Conservation (phyloP, 2,888 invertebrate genomes). For the Eupithecia abbreviata region DNA sequence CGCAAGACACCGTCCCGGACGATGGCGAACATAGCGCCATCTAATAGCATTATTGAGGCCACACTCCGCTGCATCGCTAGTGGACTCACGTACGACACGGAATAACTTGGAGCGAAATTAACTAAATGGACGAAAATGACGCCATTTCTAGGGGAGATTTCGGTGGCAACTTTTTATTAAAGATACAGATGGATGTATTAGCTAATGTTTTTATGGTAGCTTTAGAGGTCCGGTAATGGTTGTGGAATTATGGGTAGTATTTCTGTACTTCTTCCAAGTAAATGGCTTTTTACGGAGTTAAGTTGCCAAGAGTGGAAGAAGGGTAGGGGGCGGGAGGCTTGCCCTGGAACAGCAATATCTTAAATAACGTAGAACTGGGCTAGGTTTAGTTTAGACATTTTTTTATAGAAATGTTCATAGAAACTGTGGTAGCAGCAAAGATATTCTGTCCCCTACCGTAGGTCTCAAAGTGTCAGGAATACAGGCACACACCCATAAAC, state of each 20-base stretch:
- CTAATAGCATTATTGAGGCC: constrained; percentile 76
- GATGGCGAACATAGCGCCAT: constrained; percentile 64
- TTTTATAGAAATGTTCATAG: not conserved
- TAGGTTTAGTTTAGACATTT: not conserved
- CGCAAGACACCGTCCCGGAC: constrained; percentile 47
- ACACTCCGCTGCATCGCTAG: constrained; percentile 37
- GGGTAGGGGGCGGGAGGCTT: not conserved
- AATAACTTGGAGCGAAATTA: constrained; percentile 27
- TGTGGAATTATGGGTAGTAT: not conserved
- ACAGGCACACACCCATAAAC: not conserved
- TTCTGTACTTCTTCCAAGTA: not conserved
- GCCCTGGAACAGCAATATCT: not conserved
- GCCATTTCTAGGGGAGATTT: constrained; percentile 2
- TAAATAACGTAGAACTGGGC: not conserved
- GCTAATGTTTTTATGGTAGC: not conserved
- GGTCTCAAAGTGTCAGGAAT: not conserved
- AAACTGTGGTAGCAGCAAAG: not conserved
- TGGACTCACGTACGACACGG: constrained; percentile 37
- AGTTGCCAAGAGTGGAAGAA: not conserved
- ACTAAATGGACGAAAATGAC: constrained; percentile 20
- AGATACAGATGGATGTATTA: constrained; percentile 4
- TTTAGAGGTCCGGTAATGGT: not conserved
- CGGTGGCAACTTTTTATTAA: constrained; percentile 7
- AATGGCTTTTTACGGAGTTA: not conserved
- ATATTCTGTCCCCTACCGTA: not conserved